Percentiles rank a stretch among this genome's conserved stretches.
These are phyloP conservation scores for Bombus waltoni DNA, from an alignment of 1,140 invertebrate genomes.

Conservation along the genomic window DNA sequence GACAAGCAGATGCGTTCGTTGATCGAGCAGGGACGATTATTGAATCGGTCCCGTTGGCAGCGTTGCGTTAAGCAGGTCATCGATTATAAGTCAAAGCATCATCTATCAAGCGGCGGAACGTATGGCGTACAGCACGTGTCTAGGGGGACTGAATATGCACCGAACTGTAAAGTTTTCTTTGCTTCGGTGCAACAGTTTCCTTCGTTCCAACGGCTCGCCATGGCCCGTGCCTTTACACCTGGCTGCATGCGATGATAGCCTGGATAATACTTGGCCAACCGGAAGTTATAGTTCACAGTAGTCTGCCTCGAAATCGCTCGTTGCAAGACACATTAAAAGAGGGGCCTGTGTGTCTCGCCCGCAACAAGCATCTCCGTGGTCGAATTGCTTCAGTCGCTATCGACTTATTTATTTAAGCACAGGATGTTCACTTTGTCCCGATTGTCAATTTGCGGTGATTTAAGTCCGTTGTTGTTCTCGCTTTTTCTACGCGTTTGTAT, in stretches of 20 bases:
- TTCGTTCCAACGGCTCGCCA: constrained; percentile 52
- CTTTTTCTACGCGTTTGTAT: too few relatives aligned
- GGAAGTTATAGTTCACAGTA: constrained; percentile 55
- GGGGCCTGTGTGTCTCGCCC: too few relatives aligned
- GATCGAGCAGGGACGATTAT: constrained; percentile 13
- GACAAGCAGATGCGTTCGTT: neutral
- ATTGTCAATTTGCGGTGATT: too few relatives aligned
- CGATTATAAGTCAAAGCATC: constrained; percentile 40
- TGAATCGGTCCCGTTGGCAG: neutral
- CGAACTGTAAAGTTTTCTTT: constrained; percentile 55
- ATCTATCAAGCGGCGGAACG: constrained; percentile 21
- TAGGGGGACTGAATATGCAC: constrained; percentile 37
- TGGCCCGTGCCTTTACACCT: constrained; percentile 76
- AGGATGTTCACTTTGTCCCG: neutral
- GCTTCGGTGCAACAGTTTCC: constrained; percentile 61
- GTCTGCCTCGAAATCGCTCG: constrained; percentile 22
- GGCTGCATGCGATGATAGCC: constrained; percentile 75
- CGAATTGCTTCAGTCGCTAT: neutral
- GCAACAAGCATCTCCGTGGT: neutral
- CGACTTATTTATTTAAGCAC: neutral
- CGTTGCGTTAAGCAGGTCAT: constrained; percentile 19
- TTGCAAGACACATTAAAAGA: constrained; percentile 13
- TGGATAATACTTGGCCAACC: constrained; percentile 66
- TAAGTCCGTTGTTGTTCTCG: too few relatives aligned
- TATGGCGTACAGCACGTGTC: constrained; percentile 9